Percentiles rank a stretch among this genome's conserved stretches.
Evolutionary conservation across 2,888 invertebrate genomes (phyloP).

Genomic region (Thysanoteuthis rhombus): DNA sequence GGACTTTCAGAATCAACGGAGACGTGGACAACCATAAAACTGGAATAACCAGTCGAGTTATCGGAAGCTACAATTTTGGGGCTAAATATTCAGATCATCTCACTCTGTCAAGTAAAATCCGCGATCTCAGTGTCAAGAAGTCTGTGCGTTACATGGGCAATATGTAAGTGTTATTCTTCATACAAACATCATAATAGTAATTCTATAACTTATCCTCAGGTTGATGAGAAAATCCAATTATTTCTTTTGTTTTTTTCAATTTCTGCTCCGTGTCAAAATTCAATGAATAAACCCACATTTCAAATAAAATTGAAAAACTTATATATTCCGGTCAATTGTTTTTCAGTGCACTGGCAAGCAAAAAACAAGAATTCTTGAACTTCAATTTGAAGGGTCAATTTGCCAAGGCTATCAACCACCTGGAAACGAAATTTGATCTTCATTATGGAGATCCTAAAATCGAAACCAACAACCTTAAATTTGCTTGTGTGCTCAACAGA

Average conservation of each 20-base stretch:
- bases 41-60: constrained; percentile 28
- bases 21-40: not conserved
- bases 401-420: not conserved
- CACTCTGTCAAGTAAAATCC: constrained; percentile 37
- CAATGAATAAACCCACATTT: not conserved
- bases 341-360: not conserved
- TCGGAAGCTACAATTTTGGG: constrained; percentile 30
- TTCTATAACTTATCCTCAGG: not conserved
- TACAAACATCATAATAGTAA: too few species aligned
- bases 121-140: constrained; percentile 38
- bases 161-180: constrained; percentile 36
- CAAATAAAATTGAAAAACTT: not conserved
- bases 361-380: not conserved
- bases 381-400: not conserved
- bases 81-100: constrained; percentile 33
- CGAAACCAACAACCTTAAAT: constrained; percentile 32
- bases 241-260: not conserved
- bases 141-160: constrained; percentile 37
- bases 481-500: constrained; percentile 35
- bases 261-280: not conserved
- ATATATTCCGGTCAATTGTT: not conserved
- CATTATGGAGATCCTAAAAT: not conserved
- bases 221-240: not conserved
- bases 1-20: not conserved
- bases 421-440: not conserved